Base-by-base conservation (phyloP, 1,140 invertebrate species). In the Caerostris extrusa region DNA sequence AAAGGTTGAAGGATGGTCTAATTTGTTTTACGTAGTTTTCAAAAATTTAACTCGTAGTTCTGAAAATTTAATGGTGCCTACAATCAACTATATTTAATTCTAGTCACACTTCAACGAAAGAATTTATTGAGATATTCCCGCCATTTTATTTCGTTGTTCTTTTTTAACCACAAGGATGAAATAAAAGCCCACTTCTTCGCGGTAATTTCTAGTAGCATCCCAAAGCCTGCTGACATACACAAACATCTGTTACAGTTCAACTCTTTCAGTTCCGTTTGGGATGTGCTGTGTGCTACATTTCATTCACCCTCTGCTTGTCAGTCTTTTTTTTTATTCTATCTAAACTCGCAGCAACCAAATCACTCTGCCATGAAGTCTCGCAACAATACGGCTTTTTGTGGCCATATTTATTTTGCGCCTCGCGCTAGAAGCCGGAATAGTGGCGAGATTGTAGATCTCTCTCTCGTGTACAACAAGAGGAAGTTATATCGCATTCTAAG, bases 161-260 rank as follows among this genome's bases (percentile, higher is more conserved):
- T 77, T 77, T 77, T 3, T 53, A 77, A 53, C 3, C 7, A 12
- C 5, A 53, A 77, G 71, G 50, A 53, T 77, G 50, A 34, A 77
- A 7, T 12, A 14, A 77, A 77, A n/a, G 7, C 3, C 83, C 58
- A 60, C 7, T 85, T 60, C 83, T 85, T 34, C 14, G 34, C 34
- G 57, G 50, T 85, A 57, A 57, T 50, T 81, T 81, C 71, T n/a
- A 50, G 34, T 50, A 81, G 71, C 7, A 8, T 7, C 56, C 19
- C 34, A n/a, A 7, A 57, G 55, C n/a, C 55, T 10, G 82, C 82
- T 60, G 83, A 60, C 83, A 58, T 60, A 60, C 57, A 56, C 83
- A 19, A 60, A 85, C 83, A 85, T 85, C 83, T 85, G 83, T 56
- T 85, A 85, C 83, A 85, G 83, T 85, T 85, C 83, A 85, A 85